phyloP scores from a whole-genome alignment of 1,140 invertebrate genomes.

The Druon quercuslanigerum region DNA sequence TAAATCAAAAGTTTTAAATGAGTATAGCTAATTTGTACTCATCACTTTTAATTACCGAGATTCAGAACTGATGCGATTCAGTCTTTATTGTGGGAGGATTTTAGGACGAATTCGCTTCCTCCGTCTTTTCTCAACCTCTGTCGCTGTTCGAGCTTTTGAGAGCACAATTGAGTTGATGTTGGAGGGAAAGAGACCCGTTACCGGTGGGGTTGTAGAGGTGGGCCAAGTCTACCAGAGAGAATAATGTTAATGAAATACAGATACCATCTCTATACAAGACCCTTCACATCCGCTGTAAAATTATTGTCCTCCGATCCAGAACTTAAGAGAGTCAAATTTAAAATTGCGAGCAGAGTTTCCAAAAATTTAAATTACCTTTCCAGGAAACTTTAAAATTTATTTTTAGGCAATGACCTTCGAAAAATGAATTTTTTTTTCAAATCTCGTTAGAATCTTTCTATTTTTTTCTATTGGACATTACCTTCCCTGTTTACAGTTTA shows the following conservation, averaged over 20 bases:
- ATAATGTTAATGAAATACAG: slow-evolving; percentile 77
- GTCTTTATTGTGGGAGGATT: background rate
- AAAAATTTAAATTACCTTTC: too few relatives aligned
- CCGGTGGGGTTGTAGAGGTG: slow-evolving; percentile 17
- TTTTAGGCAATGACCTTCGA: too few relatives aligned
- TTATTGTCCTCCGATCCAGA: slow-evolving; percentile 44
- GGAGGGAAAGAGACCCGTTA: slow-evolving; percentile 7
- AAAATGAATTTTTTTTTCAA: too few relatives aligned
- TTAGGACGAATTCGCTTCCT: slow-evolving; percentile 19
- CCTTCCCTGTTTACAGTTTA: background rate
- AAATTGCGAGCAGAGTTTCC: too few relatives aligned
- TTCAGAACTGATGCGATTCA: too few relatives aligned
- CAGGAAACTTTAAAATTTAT: too few relatives aligned
- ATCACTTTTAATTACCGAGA: too few relatives aligned
- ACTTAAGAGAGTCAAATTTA: background rate
- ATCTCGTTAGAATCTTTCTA: too few relatives aligned
- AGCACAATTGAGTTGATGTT: slow-evolving; percentile 14
- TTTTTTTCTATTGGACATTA: too few relatives aligned
- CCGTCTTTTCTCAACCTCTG: background rate
- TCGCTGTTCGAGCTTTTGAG: slow-evolving; percentile 23
- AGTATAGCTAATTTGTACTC: too few relatives aligned
- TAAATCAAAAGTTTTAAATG: too few relatives aligned
- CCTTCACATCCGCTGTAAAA: slow-evolving; percentile 49
- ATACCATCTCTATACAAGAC: slow-evolving; percentile 73
- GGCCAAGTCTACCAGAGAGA: slow-evolving; percentile 67